phyloP scores from a whole-genome alignment of 2,797 vertebrate genomes.

The Acomys russatus region DNA sequence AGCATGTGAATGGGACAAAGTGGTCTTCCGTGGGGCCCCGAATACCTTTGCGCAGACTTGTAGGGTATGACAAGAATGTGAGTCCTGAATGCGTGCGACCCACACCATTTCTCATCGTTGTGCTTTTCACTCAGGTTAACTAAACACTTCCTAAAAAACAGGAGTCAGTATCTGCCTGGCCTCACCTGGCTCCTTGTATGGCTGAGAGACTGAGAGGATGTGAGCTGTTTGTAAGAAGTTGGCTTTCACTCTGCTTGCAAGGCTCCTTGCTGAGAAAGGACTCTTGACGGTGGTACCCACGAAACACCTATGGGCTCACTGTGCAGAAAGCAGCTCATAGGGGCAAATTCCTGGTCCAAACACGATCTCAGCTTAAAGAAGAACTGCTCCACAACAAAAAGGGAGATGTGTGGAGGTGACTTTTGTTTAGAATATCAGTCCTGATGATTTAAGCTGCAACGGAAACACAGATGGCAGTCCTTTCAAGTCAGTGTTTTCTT shows the following conservation, averaged over 20 bases:
- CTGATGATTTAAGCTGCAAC: neutral
- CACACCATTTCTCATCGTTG: neutral
- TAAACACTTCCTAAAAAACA: neutral
- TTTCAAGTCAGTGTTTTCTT: constrained; percentile 27
- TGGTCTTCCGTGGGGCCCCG: fast-evolving
- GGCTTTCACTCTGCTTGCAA: fast-evolving
- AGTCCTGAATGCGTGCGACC: neutral
- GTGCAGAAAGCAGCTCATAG: neutral
- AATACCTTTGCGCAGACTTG: fast-evolving
- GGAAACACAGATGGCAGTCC: constrained; percentile 21
- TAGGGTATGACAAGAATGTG: neutral
- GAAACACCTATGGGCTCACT: neutral
- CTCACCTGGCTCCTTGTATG: fast-evolving
- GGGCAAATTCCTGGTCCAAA: neutral
- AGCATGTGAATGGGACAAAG: neutral
- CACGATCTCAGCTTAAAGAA: neutral
- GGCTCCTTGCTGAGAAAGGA: neutral
- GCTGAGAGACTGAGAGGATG: fast-evolving
- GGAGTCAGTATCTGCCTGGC: fast-evolving
- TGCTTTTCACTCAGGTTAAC: neutral
- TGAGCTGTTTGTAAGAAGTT: neutral
- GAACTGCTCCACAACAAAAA: neutral
- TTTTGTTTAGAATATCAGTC: constrained; percentile 42
- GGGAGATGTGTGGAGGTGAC: neutral
- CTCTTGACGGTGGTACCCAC: neutral